These are phyloP conservation scores for Elachura formosa DNA, from an alignment of 2,113 vertebrate species.

Conservation along the genomic window DNA sequence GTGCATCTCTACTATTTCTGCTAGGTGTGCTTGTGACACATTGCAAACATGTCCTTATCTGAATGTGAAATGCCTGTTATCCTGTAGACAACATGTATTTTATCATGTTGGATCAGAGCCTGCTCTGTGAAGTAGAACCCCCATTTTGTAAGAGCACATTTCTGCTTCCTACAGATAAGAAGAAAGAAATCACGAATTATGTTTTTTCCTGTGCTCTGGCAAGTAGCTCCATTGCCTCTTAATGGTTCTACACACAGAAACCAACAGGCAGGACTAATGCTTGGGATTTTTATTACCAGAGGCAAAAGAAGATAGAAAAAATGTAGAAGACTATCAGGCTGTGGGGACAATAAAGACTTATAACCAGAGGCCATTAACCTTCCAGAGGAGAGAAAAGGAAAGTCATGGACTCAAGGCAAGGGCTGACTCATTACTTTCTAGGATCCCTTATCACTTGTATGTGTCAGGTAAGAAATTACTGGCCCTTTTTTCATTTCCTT, in stretches of 20 bases:
- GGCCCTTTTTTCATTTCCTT: not conserved
- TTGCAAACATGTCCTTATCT: constrained; percentile 54
- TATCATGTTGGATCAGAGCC: constrained; percentile 36
- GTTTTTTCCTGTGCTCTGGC: not conserved
- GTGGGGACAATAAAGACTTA: not conserved
- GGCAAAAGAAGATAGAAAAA: not conserved
- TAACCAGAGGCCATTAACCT: not conserved
- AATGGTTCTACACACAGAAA: not conserved
- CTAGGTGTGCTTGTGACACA: constrained; percentile 31
- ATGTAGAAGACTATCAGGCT: not conserved
- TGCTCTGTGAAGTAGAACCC: constrained; percentile 40
- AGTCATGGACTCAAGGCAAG: not conserved
- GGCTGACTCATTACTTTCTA: not conserved
- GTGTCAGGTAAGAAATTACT: not conserved
- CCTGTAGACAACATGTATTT: not conserved
- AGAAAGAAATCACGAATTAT: not conserved
- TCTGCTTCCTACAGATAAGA: constrained; percentile 44
- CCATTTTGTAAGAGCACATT: constrained; percentile 21
- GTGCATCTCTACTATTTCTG: constrained; percentile 60
- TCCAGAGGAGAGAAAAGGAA: not conserved
- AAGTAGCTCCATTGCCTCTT: constrained; percentile 9
- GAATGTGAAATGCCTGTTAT: constrained; percentile 33
- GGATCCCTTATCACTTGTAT: not conserved
- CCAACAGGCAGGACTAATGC: not conserved
- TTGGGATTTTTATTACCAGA: not conserved